phyloP scores from a whole-genome alignment of 2,113 vertebrate genomes.

The Mormoops blainvillei region DNA sequence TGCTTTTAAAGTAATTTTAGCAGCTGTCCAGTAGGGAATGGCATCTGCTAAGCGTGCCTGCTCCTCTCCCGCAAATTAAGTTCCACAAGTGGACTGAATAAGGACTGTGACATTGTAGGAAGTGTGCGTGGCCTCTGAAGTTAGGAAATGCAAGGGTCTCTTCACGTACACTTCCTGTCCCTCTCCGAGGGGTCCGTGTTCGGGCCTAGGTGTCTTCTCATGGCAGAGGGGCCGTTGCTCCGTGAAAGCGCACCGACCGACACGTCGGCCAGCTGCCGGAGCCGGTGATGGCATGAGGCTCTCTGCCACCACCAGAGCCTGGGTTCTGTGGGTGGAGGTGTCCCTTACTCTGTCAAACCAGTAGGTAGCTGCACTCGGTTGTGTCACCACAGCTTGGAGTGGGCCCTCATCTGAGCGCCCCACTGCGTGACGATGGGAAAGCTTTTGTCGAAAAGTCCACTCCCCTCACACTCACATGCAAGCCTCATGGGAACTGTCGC shows the following conservation, averaged over 20 bases:
- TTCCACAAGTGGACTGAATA: neutral
- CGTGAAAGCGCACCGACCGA: rapidly evolving
- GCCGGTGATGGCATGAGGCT: rapidly evolving
- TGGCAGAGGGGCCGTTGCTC: rapidly evolving
- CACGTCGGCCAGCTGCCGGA: rapidly evolving
- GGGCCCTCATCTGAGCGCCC: rapidly evolving
- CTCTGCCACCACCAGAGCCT: rapidly evolving
- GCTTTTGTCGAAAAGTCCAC: neutral
- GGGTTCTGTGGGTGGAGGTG: rapidly evolving
- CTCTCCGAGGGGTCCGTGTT: rapidly evolving
- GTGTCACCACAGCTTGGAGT: neutral
- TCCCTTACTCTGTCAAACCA: neutral
- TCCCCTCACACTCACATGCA: rapidly evolving
- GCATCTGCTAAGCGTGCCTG: rapidly evolving
- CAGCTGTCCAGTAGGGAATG: neutral
- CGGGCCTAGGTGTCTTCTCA: neutral
- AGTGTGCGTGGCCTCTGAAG: rapidly evolving
- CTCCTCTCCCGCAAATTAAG: neutral
- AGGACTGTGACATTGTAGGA: neutral
- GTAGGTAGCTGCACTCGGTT: rapidly evolving
- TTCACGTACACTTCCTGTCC: neutral
- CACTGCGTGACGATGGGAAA: rapidly evolving
- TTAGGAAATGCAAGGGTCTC: rapidly evolving
- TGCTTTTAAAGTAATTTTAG: neutral
- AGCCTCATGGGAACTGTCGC: rapidly evolving